Conservation (phyloP, 2,797 vertebrate genomes). For the Chiloscyllium punctatum region DNA sequence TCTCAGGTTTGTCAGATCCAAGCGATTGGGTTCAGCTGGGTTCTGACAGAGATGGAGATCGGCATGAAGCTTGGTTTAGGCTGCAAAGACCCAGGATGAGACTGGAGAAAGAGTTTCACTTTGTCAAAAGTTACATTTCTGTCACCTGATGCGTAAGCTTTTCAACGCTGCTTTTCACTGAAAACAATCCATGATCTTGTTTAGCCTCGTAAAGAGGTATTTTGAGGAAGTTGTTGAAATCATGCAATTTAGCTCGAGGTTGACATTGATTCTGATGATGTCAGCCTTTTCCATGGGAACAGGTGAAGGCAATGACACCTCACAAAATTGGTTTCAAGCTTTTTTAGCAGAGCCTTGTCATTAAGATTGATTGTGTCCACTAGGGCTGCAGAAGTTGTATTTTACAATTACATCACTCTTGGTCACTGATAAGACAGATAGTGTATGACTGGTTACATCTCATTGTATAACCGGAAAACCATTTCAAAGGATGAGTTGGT, state of each 20-base stretch:
- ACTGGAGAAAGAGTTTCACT: not conserved
- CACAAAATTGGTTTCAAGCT: not conserved
- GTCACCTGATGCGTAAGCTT: not conserved
- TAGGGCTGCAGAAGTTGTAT: not conserved
- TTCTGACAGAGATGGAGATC: not conserved
- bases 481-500: not conserved
- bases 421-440: not conserved
- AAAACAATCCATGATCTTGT: not conserved
- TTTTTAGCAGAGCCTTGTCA: not conserved
- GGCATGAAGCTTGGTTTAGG: not conserved
- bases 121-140: not conserved
- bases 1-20: not conserved
- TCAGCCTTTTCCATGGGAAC: not conserved
- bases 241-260: not conserved
- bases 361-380: conserved; percentile 14
- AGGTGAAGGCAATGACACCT: not conserved
- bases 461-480: not conserved
- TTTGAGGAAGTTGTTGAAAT: not conserved
- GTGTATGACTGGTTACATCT: not conserved
- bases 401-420: not conserved
- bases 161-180: not conserved
- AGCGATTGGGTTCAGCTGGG: not conserved
- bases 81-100: not conserved
- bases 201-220: not conserved
- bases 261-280: conserved; percentile 6